Base-by-base conservation (phyloP, 2,113 vertebrate genomes). In the Elachura formosa region DNA sequence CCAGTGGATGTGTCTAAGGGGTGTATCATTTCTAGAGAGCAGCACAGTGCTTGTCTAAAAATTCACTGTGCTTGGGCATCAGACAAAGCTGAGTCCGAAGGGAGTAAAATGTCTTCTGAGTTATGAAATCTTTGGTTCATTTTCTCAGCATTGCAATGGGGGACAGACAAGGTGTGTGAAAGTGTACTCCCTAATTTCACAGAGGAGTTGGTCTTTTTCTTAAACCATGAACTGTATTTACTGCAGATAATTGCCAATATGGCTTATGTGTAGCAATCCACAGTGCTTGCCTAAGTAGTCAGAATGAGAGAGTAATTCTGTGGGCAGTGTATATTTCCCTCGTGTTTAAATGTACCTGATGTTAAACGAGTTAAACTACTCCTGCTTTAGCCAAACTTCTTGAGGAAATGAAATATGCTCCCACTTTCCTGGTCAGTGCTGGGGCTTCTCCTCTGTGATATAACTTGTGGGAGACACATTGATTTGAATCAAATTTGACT, bases 401-500 rank as follows among this genome's bases (percentile, higher is more conserved):
- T 13, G 49, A 88, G 62, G 67, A 90, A 90, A 90, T 51, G 8
- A 83, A 51, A 3, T 15, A 25, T 1, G 3, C 34, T 92, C 46
- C 43, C 14, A 31, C 59, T 91, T 73, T 22, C 49, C 45, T 7
- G 18, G 74, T 59, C 64, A 66, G 29, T 43, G 43, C 58, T 74
- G 54, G 58, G 38, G 33, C 75, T 81, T 83, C 75, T 93, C 40
- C 36, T 79, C 58, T 83, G 54, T 58, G 67, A 51, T 79, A 36
- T 7, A 43, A 62, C 26, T 45, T 51, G 54, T 29, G 58, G 63
- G 24, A 58, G 54, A 73, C 93, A 66, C 48, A 33, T 16, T 73
- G 55, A 69, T 69, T 76, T 76, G 46, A 90, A 83, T 96, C 67
- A 43, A 62, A 87, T 96, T 76, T 96, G 75, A 52, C 78, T 88